Evolutionary conservation across 2,888 invertebrate genomes (phyloP), one percentile per base, ranked within the genome.

Genomic region (Campaea margaritaria): DNA sequence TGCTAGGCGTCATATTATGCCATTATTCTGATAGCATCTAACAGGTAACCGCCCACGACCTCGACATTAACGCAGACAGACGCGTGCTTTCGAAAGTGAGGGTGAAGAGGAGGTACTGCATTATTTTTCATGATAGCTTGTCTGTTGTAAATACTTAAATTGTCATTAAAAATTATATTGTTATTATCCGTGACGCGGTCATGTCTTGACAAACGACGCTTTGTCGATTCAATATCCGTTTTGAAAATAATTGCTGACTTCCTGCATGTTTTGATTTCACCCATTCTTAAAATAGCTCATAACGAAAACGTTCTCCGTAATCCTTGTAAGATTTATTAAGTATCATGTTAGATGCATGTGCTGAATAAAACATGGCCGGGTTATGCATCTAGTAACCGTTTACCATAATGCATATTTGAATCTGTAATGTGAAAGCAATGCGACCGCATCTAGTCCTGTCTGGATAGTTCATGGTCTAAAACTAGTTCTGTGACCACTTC

Each of bases 21-120:
- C 71, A 81, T 85, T 83, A 85, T 81, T 76, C 56, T 49, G 75
- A 82, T 81, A 73, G 72, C 69, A 85, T 85, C 84, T 74, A 54
- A 76, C 75, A 78, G 72, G 79, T 76, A 74, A 66, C 71, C 75
- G 75, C 75, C 75, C 74, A 76, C 76, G 79, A 75, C 70, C 73
- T 72, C 72, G 70, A 60, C 70, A 66, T 73, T 60, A 60, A 52
- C 44, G 15, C 59, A 64, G 62, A 34, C 11, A 47, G 47, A 68
- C 68, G 58, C 68, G 65, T 73, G 73, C 64, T 73, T 69, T 72
- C 59, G 63, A 53, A 63, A 74, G 64, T 62, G 58, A 51, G 56
- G 48, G 58, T 57, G 43, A 53, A 62, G 47, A 53, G 46, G 48
- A 41, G 34, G 21, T n/a, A 21, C 39, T 34, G 45, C 45, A 57